A percentile compares a stretch with the other conserved stretches of the same genome.
phyloP scores from a whole-genome alignment of 1,140 invertebrate species.

The Pseudomyrmex cubaensis region DNA sequence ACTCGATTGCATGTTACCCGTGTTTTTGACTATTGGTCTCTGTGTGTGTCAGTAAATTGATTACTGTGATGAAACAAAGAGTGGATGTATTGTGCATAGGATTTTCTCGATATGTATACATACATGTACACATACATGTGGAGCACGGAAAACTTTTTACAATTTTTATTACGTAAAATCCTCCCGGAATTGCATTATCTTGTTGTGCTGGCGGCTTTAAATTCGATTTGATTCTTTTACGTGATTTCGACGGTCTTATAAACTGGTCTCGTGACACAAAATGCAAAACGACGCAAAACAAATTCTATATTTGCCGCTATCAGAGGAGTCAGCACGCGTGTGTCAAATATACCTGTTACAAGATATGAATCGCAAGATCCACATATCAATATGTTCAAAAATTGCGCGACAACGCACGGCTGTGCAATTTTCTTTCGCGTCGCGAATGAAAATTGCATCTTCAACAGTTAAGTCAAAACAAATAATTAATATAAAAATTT shows the following conservation, averaged over 20 bases:
- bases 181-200: constrained; percentile 27
- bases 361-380: neutral
- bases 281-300: constrained; percentile 3
- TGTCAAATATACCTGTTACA: constrained; percentile 20
- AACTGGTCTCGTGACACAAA: constrained; percentile 30
- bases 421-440: too few species aligned
- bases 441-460: constrained; percentile 4
- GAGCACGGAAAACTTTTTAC: constrained; percentile 10
- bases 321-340: neutral
- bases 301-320: neutral
- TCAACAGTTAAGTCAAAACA: neutral
- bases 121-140: neutral
- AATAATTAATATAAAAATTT: constrained; percentile 1
- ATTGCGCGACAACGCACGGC: neutral
- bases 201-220: constrained; percentile 25
- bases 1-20: neutral
- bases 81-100: neutral
- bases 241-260: constrained; percentile 22
- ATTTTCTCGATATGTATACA: neutral
- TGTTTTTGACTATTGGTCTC: constrained; percentile 23
- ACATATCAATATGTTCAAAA: neutral
- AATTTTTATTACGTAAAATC: constrained; percentile 41
- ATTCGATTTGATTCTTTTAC: constrained; percentile 32
- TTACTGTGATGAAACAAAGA: constrained; percentile 46
- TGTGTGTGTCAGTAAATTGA: constrained; percentile 31